Percentiles rank a stretch among this genome's conserved stretches.
Conservation (phyloP, 2,113 vertebrate species). For the Rhinichthys klamathensis region DNA sequence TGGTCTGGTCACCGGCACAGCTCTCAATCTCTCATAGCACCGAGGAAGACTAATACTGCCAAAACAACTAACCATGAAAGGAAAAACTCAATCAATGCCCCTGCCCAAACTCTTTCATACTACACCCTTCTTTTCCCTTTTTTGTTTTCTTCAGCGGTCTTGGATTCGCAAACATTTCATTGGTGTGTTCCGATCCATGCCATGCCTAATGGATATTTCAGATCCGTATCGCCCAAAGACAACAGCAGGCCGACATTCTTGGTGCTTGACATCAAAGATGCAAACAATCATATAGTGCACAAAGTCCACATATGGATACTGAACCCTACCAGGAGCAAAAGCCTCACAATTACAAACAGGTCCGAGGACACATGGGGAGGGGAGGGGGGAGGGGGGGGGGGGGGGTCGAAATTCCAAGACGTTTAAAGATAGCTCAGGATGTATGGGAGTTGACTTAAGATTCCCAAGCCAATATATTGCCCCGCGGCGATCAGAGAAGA, state of each 20-base stretch:
- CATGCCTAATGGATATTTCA: constrained; percentile 37
- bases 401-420: constrained; percentile 48
- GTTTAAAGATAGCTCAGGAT: constrained; percentile 56
- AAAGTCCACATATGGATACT: constrained; percentile 42
- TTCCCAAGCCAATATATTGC: constrained; percentile 50
- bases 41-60: neutral
- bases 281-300: constrained; percentile 23
- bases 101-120: constrained; percentile 5
- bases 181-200: constrained; percentile 30
- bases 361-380: constrained; percentile 32
- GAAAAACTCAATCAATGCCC: constrained; percentile 19
- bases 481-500: constrained; percentile 52
- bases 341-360: constrained; percentile 44
- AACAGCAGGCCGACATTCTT: constrained; percentile 43
- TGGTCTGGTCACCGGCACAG: neutral
- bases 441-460: constrained; percentile 52
- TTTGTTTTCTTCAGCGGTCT: constrained; percentile 41
- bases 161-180: constrained; percentile 19
- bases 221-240: constrained; percentile 15
- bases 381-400: neutral
- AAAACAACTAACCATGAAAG: constrained; percentile 28
- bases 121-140: constrained; percentile 23
- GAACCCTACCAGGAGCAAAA: constrained; percentile 39
- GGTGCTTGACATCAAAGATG: constrained; percentile 44
- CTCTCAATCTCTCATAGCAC: neutral